Base-by-base conservation (phyloP, 2,113 vertebrate genomes). In the Origma solitaria region DNA sequence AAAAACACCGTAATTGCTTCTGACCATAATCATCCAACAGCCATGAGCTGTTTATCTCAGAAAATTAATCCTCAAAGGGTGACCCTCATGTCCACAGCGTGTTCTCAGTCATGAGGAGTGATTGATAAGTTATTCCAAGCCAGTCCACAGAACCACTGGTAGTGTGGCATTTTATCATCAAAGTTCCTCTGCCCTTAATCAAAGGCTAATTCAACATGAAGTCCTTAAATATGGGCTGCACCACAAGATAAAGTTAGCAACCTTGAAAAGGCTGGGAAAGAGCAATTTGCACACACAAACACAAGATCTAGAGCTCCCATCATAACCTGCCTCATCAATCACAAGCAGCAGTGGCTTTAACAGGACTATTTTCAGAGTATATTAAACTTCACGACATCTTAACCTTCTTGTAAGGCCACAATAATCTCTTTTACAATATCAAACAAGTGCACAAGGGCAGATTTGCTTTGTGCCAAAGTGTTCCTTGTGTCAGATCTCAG, bases 321-420 rank as follows among this genome's bases (percentile, higher is more conserved):
- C 90, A 73, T 91, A 96, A 82, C 87, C 58, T 51, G 88, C 84
- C 86, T 77, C 96, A 91, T 95, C 96, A 89, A 91, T 95, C 93
- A 93, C 35, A 3, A 40, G 73, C 65, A 73, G 65, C 87, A 81
- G 84, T 17, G 56, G 66, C 83, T 93, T 79, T 40, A 86, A 71
- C 78, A 75, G 84, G 54, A 54, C 93, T 61, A 20, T 83, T 95
- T 92, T 76, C 91, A 80, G 82, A 89, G 68, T 93, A 10, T 83
- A 82, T 96, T 97, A 95, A 96, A 94, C 88, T 33, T 76, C 86
- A 85, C 82, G 71, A 92, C 84, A 92, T 94, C 68, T 95, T 96
- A 93, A 90, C 95, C 93, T 95, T 95, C 96, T 91, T 54, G 88
- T 90, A 91, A 86, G 75, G 92, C 81, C 90, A 90, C 7, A 3